Evolutionary conservation across 1,140 invertebrate species (phyloP).

Genomic region (Papilio polyxenes): DNA sequence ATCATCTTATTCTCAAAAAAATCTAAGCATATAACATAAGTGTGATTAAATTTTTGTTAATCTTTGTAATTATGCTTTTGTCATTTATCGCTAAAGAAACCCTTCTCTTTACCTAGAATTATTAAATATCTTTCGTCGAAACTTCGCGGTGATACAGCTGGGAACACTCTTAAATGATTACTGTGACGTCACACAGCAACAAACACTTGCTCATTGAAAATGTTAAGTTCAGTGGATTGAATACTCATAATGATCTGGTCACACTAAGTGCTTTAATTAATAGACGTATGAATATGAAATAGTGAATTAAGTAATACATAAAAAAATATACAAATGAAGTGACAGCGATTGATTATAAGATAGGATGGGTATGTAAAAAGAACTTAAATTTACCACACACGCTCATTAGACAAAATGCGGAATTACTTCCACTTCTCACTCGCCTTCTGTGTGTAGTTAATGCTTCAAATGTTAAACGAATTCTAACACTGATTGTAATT

Average conservation of each 20-base stretch:
- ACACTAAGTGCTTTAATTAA: neutral
- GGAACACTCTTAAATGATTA: neutral
- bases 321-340: neutral
- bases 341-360: neutral
- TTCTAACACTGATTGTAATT: too few relatives aligned
- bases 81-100: neutral
- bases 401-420: too few relatives aligned
- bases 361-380: too few relatives aligned
- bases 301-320: neutral
- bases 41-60: too few relatives aligned
- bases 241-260: neutral
- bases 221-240: conserved; percentile 11
- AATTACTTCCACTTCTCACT: too few relatives aligned
- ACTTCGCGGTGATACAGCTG: neutral
- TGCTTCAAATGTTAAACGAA: too few relatives aligned
- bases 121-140: neutral
- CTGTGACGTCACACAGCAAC: neutral
- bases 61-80: neutral
- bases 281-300: neutral
- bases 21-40: too few relatives aligned
- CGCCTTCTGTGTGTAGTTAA: too few relatives aligned
- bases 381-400: too few relatives aligned
- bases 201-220: neutral
- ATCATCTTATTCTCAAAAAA: too few relatives aligned
- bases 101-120: neutral